Percentiles rank a stretch among this genome's conserved stretches.
Conservation (phyloP, 2,888 invertebrate species). For the Stenodera caucasica region DNA sequence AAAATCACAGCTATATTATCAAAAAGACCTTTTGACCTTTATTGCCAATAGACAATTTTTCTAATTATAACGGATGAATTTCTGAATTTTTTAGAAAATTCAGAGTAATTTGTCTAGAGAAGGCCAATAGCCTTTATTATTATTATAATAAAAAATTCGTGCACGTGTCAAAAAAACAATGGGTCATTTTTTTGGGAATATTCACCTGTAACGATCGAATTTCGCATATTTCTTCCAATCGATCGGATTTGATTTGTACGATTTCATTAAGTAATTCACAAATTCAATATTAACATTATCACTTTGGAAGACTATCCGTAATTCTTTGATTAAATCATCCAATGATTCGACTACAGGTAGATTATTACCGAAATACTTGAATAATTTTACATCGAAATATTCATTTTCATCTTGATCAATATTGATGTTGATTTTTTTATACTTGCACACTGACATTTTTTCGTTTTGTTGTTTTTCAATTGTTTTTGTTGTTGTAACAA, state of each 20-base stretch:
- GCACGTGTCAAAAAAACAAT: background rate
- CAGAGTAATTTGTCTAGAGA: too few relatives aligned
- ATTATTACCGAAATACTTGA: slow-evolving; percentile 41
- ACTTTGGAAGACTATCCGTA: slow-evolving; percentile 75
- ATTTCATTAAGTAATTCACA: slow-evolving; percentile 75
- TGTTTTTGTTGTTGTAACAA: slow-evolving; percentile 12
- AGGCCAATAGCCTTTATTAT: too few relatives aligned
- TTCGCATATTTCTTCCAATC: slow-evolving; percentile 96
- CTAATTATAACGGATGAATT: too few relatives aligned
- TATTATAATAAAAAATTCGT: background rate
- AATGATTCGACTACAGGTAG: slow-evolving; percentile 56
- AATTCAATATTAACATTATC: slow-evolving; percentile 89
- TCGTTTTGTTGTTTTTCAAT: background rate
- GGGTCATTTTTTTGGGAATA: background rate
- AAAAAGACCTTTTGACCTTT: background rate
- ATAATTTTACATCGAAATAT: slow-evolving; percentile 37
- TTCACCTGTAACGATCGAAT: slow-evolving; percentile 86
- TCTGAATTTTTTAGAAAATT: too few relatives aligned
- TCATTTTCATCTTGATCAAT: slow-evolving; percentile 32
- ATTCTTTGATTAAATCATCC: slow-evolving; percentile 66
- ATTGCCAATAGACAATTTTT: too few relatives aligned
- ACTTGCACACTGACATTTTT: slow-evolving; percentile 32
- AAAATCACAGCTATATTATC: too few relatives aligned
- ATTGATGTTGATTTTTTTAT: slow-evolving; percentile 20
- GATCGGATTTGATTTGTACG: slow-evolving; percentile 83